Conservation (phyloP, 2,888 invertebrate species). For the Ornithoptera priamus region DNA sequence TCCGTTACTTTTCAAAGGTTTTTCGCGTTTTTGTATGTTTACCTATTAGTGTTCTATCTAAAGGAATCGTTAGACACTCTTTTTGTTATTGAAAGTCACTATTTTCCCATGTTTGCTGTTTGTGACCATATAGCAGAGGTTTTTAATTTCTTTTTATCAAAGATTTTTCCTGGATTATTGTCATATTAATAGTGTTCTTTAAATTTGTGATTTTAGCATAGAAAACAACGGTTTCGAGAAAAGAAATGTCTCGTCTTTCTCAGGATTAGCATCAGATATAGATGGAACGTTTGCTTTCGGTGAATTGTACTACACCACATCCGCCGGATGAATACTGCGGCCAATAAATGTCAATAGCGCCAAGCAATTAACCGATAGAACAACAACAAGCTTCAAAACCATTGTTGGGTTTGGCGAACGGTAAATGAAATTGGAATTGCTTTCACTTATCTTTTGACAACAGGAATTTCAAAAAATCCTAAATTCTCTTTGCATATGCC, state of each 20-base stretch:
- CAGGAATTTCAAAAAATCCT: not conserved
- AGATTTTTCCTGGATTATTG: too few species aligned
- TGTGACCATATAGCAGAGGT: too few species aligned
- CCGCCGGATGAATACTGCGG: not conserved
- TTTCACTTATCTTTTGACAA: slow-evolving; percentile 17
- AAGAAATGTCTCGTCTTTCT: not conserved
- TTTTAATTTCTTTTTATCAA: too few species aligned
- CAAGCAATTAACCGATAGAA: slow-evolving; percentile 23
- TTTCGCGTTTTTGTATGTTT: too few species aligned
- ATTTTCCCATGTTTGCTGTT: too few species aligned
- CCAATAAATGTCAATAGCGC: slow-evolving; percentile 9
- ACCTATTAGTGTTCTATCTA: too few species aligned
- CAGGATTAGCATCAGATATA: not conserved
- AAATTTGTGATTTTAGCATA: too few species aligned
- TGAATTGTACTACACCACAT: not conserved
- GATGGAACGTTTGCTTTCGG: not conserved
- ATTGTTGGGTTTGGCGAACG: slow-evolving; percentile 8
- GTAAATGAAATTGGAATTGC: slow-evolving; percentile 10
- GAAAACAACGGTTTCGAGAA: too few species aligned
- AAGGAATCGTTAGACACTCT: too few species aligned
- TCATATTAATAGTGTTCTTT: too few species aligned
- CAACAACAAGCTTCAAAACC: slow-evolving; percentile 23
- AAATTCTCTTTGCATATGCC: not conserved
- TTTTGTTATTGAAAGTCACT: too few species aligned
- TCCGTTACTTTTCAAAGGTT: too few species aligned